Evolutionary conservation across 1,140 invertebrate species (phyloP).

Genomic region (Drosophila seguyi): DNA sequence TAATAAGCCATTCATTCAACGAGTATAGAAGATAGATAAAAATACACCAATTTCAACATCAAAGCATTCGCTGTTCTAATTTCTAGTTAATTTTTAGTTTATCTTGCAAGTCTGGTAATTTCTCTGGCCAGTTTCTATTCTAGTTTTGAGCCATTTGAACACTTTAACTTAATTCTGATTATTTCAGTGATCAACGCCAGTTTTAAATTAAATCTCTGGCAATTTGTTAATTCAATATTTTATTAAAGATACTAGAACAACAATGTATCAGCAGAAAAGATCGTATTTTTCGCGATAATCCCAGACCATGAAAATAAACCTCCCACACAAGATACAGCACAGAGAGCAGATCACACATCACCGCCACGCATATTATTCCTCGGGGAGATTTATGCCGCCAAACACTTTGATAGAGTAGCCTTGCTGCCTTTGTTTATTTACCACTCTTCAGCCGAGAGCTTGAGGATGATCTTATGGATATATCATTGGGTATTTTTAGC

Average conservation of each 20-base stretch:
- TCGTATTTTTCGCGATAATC: conserved; percentile 30
- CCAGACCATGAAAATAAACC: conserved; percentile 41
- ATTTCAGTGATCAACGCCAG: too few species aligned
- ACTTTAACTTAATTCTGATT: not conserved
- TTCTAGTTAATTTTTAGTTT: not conserved
- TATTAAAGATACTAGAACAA: conserved; percentile 4
- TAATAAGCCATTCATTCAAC: not conserved
- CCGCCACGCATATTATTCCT: conserved; percentile 10
- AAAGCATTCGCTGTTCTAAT: not conserved
- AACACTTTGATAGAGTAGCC: conserved; percentile 47
- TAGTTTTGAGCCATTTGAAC: too few species aligned
- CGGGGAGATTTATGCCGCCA: conserved; percentile 53
- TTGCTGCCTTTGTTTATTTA: conserved; percentile 48
- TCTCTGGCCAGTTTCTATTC: too few species aligned
- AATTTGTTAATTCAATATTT: not conserved
- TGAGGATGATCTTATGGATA: conserved; percentile 19
- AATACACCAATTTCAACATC: too few species aligned
- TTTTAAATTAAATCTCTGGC: not conserved
- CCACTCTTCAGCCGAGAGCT: conserved; percentile 12
- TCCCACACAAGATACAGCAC: conserved; percentile 22
- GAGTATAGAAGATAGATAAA: not conserved
- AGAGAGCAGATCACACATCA: conserved; percentile 2
- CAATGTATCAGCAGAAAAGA: conserved; percentile 8
- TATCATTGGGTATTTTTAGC: conserved; percentile 38
- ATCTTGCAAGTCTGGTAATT: not conserved